Evolutionary conservation across 2,113 vertebrate genomes (phyloP).

Genomic region (Paedocypris sp.): DNA sequence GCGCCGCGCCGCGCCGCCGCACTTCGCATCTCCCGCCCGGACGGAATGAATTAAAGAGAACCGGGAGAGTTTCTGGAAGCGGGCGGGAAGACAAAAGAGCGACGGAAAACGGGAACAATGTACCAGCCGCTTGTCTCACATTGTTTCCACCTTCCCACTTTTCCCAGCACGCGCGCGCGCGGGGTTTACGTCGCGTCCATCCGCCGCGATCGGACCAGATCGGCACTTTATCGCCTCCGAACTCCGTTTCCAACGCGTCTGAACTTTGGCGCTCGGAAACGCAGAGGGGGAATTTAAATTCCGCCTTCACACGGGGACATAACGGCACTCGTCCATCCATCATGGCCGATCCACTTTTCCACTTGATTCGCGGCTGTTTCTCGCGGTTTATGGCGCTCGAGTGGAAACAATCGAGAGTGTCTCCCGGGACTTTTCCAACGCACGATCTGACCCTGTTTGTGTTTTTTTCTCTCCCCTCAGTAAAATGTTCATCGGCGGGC

Average conservation of each 20-base stretch:
- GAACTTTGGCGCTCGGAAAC: no score
- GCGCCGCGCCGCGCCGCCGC: constrained; percentile 15
- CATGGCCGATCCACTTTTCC: constrained; percentile 62
- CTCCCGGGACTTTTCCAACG: constrained; percentile 20
- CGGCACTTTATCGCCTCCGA: no score
- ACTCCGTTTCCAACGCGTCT: constrained; percentile 29
- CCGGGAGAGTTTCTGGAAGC: constrained; percentile 46
- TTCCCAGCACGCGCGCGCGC: constrained; percentile 51
- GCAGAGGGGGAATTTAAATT: no score
- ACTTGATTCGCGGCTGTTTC: constrained; percentile 51
- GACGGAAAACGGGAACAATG: constrained; percentile 9
- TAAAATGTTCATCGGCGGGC: constrained; percentile 94
- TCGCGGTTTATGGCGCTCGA: background rate
- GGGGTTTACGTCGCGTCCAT: constrained; percentile 24
- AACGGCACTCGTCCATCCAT: constrained; percentile 54
- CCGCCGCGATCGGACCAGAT: constrained; percentile 42
- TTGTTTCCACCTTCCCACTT: constrained; percentile 7
- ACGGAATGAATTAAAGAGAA: constrained; percentile 45
- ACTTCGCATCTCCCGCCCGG: background rate
- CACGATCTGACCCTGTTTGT: constrained; percentile 35
- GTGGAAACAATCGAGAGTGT: background rate
- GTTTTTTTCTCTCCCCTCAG: constrained; percentile 67
- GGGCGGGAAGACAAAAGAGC: constrained; percentile 38
- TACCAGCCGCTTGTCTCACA: background rate
- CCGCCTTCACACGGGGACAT: constrained; percentile 38